phyloP scores from a whole-genome alignment of 2,888 invertebrate genomes.

The Drosophila mettleri region DNA sequence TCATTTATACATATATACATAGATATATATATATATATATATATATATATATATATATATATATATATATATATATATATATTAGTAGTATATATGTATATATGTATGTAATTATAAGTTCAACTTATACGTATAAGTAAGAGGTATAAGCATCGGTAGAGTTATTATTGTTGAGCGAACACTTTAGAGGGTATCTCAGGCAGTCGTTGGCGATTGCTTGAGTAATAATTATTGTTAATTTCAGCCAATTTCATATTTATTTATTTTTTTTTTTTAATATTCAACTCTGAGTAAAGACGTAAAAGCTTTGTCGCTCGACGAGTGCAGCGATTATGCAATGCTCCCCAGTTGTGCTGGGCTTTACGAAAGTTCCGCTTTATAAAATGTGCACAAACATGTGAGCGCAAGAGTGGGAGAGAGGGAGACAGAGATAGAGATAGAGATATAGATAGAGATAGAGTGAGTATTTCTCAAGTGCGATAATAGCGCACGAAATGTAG shows the following conservation, averaged over 20 bases:
- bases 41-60: background rate
- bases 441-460: background rate
- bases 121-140: too few species aligned
- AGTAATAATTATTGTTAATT: constrained; percentile 6
- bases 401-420: background rate
- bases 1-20: background rate
- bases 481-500: constrained; percentile 7
- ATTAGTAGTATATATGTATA: too few species aligned
- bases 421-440: background rate
- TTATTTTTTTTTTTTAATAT: background rate
- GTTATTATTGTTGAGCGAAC: background rate
- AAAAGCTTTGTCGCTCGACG: constrained; percentile 6
- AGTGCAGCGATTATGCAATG: constrained; percentile 9
- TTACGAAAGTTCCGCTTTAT: constrained; percentile 6
- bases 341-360: constrained; percentile 1
- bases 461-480: background rate
- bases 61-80: too few species aligned
- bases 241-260: constrained; percentile 7
- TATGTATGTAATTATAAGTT: too few species aligned
- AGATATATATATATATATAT: too few species aligned
- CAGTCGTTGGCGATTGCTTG: too few species aligned
- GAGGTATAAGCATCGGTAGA: too few species aligned
- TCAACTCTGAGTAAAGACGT: constrained; percentile 1
- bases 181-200: background rate
- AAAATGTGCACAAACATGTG: constrained; percentile 10